phyloP scores from a whole-genome alignment of 2,113 vertebrate genomes.

The Gila orcuttii region DNA sequence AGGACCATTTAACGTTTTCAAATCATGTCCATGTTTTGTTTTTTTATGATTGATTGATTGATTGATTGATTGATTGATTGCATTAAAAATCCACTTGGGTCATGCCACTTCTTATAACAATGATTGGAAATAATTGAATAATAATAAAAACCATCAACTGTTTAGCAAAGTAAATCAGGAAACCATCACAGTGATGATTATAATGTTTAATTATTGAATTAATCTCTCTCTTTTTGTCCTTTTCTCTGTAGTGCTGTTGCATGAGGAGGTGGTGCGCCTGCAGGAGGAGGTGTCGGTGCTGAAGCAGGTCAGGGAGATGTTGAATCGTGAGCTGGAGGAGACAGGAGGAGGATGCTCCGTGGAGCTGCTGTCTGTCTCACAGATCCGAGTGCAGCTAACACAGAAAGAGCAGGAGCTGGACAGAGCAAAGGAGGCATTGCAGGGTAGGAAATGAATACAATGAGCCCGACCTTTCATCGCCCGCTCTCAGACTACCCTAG shows the following conservation, averaged over 20 bases:
- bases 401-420: slow-evolving; percentile 96
- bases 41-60: too few relatives aligned
- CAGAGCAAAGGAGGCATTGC: slow-evolving; percentile 92
- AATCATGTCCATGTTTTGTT: too few relatives aligned
- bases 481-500: not conserved
- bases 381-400: slow-evolving; percentile 93
- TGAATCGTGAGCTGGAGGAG: slow-evolving; percentile 95
- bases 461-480: not conserved
- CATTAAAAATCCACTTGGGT: not conserved
- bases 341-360: slow-evolving; percentile 87
- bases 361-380: slow-evolving; percentile 90
- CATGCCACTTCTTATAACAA: not conserved
- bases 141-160: not conserved
- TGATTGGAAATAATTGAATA: not conserved
- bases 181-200: not conserved
- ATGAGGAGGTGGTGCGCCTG: slow-evolving; percentile 79
- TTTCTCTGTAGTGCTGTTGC: slow-evolving; percentile 82
- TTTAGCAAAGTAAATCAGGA: not conserved
- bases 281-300: slow-evolving; percentile 92
- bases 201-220: not conserved
- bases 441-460: slow-evolving; percentile 79
- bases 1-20: too few relatives aligned
- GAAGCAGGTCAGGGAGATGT: slow-evolving; percentile 99
- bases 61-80: too few relatives aligned
- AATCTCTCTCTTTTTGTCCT: not conserved